A percentile compares a stretch with the other conserved stretches of the same genome.
These are phyloP conservation scores for Garra rufa DNA, from an alignment of 2,113 vertebrate species.

Conservation along the genomic window DNA sequence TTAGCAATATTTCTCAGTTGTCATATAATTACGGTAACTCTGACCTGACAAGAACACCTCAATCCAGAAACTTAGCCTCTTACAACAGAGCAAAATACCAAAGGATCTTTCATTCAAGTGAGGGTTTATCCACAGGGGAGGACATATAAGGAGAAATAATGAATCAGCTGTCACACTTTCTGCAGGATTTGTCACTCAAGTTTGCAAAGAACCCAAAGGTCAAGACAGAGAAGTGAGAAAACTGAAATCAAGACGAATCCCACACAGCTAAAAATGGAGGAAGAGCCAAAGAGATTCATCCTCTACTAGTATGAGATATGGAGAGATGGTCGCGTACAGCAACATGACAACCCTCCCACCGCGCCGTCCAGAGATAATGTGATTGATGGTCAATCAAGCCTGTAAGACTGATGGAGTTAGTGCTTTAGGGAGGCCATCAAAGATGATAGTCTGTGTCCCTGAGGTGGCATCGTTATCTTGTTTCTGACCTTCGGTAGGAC, in stretches of 20 bases:
- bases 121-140: neutral
- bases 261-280: neutral
- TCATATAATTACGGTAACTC: neutral
- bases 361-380: neutral
- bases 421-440: neutral
- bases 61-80: neutral
- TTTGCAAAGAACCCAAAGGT: constrained; percentile 13
- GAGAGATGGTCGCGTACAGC: neutral
- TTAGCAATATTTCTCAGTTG: neutral
- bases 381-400: constrained; percentile 15
- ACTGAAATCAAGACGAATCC: neutral
- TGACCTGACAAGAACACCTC: too few relatives aligned
- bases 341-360: neutral
- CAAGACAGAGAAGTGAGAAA: neutral
- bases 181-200: neutral
- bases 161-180: constrained; percentile 1
- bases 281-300: neutral
- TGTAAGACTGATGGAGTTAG: constrained; percentile 3
- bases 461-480: neutral
- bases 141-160: neutral
- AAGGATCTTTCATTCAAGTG: constrained; percentile 8
- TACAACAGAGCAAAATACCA: neutral
- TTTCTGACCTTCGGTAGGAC: constrained; percentile 11
- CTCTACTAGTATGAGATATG: neutral
- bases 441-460: neutral